Conservation (phyloP, 2,797 vertebrate species). For the Tragopan temminckii region DNA sequence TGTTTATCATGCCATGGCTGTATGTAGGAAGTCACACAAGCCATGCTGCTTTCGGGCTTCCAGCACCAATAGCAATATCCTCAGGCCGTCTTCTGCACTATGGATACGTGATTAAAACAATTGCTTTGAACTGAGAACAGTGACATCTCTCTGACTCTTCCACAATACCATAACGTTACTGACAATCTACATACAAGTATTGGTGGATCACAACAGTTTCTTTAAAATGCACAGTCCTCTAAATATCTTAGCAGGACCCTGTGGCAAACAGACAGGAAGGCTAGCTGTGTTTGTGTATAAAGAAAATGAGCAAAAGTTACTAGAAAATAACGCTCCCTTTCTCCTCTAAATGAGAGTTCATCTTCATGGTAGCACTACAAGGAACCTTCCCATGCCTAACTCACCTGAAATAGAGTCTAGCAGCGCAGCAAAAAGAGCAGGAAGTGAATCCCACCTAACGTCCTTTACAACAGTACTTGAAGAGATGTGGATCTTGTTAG, state of each 20-base stretch:
- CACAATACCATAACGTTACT: background rate
- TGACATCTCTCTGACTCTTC: background rate
- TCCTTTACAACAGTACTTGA: background rate
- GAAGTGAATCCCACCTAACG: background rate
- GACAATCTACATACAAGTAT: background rate
- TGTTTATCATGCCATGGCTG: background rate
- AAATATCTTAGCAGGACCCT: background rate
- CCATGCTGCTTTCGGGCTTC: background rate
- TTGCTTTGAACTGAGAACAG: background rate
- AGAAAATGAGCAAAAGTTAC: background rate
- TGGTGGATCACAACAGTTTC: background rate
- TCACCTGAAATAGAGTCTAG: background rate
- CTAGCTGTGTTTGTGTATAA: background rate
- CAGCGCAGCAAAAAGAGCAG: background rate
- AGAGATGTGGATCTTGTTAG: background rate
- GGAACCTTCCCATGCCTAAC: background rate
- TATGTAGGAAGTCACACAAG: rapidly evolving
- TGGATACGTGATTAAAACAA: background rate
- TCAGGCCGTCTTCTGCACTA: background rate
- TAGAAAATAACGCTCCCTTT: background rate
- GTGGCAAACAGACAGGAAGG: background rate
- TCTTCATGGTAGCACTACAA: background rate
- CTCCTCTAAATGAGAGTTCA: background rate
- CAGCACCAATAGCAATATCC: background rate
- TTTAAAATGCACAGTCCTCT: background rate